Percentiles rank a stretch among this genome's conserved stretches.
These are phyloP conservation scores for Lordiphosa stackelbergi DNA, from an alignment of 1,140 invertebrate species.

Conservation along the genomic window DNA sequence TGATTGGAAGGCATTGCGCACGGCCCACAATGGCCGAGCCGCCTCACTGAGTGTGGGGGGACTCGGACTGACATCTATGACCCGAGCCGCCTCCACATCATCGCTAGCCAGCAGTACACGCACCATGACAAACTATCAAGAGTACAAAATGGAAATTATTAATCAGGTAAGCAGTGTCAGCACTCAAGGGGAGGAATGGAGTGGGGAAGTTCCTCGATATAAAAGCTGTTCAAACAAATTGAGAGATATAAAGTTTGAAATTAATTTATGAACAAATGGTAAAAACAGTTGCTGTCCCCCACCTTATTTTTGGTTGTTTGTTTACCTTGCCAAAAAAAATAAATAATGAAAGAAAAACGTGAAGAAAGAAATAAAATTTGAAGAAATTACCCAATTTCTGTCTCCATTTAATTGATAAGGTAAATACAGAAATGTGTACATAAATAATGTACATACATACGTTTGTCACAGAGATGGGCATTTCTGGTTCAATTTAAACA, in stretches of 20 bases:
- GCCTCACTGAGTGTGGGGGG: slow-evolving; percentile 33
- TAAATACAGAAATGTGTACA: slow-evolving; percentile 15
- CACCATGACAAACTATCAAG: slow-evolving; percentile 72
- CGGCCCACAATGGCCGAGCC: slow-evolving; percentile 42
- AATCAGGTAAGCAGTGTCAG: slow-evolving; percentile 54
- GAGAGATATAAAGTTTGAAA: slow-evolving; percentile 20
- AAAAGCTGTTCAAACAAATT: slow-evolving; percentile 61
- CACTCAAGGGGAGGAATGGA: neutral
- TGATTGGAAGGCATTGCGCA: slow-evolving; percentile 58
- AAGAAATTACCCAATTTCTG: slow-evolving; percentile 23
- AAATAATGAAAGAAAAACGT: slow-evolving; percentile 1
- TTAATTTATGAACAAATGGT: slow-evolving; percentile 19
- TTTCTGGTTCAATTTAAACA: too few species aligned
- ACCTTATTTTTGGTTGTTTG: slow-evolving; percentile 1
- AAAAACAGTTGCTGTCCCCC: slow-evolving; percentile 23
- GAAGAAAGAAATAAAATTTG: slow-evolving; percentile 14
- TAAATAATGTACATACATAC: neutral
- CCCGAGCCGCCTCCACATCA: slow-evolving; percentile 66
- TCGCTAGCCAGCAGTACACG: slow-evolving; percentile 67
- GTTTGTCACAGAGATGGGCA: too few species aligned
- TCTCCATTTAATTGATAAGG: slow-evolving; percentile 45
- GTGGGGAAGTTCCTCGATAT: neutral
- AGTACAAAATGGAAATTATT: slow-evolving; percentile 75
- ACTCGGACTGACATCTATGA: slow-evolving; percentile 38
- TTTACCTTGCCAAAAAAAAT: slow-evolving; percentile 3